Percentiles rank a stretch among this genome's conserved stretches.
Evolutionary conservation across 2,797 vertebrate genomes (phyloP).

Genomic region (Pseudochirops cupreus): DNA sequence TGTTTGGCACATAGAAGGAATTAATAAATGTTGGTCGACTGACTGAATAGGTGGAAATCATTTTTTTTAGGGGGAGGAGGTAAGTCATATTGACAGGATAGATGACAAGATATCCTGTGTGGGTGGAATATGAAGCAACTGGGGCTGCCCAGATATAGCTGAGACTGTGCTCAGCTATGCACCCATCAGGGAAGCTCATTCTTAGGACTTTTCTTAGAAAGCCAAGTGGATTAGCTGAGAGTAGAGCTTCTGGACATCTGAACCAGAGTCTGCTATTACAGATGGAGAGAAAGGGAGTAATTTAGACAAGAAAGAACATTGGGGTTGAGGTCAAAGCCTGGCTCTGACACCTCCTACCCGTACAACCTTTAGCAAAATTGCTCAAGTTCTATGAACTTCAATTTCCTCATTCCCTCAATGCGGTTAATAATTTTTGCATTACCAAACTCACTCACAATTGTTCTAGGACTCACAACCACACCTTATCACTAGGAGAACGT

Average conservation of each 20-base stretch:
- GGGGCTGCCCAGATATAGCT: background rate
- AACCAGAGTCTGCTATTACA: background rate
- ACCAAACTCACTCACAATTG: background rate
- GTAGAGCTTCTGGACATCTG: background rate
- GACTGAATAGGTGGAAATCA: background rate
- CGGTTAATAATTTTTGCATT: background rate
- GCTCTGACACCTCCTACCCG: background rate
- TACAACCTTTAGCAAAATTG: background rate
- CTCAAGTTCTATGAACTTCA: background rate
- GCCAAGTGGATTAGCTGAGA: background rate
- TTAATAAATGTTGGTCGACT: background rate
- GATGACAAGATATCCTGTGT: background rate
- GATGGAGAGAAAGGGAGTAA: background rate
- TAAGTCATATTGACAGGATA: background rate
- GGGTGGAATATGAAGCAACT: background rate
- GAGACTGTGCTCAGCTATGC: background rate
- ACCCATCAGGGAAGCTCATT: background rate
- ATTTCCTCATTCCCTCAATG: background rate
- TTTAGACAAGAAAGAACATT: background rate
- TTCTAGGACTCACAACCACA: background rate
- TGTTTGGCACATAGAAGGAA: too few relatives aligned
- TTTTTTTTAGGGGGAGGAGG: background rate
- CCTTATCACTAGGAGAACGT: background rate
- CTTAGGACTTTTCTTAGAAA: background rate
- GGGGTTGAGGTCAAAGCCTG: background rate